Base-by-base conservation (phyloP, 2,888 invertebrate species). In the Megaustenia siamemsis region DNA sequence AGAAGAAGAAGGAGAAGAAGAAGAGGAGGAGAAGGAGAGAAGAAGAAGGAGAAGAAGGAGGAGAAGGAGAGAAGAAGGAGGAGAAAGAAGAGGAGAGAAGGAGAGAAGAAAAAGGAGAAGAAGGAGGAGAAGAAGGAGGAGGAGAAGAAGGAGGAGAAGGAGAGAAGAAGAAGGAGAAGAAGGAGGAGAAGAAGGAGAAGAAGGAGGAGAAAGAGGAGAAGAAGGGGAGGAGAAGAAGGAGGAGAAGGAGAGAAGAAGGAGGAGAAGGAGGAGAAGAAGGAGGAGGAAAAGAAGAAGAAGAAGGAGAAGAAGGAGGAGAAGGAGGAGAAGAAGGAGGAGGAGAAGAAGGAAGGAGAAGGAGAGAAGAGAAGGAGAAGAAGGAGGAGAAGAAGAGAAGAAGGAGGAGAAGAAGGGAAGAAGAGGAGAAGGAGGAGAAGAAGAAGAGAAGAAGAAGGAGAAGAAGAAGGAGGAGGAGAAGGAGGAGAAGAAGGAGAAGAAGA, bases 201-300 rank as follows among this genome's bases (percentile, higher is more conserved):
- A 15, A 56, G 18, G 56, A 56, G 18, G 56, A 56, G 18, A n/a
- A 56, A 21, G 56, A 56, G 18, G 56, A 56, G 18, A n/a, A 56
- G 18, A n/a, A 56, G 18, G 56, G n/a, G 18, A 15, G n/a, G 18
- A n/a, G n/a, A 21, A n/a, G 4, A 21, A n/a, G 1, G 18, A 15
- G 1, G 18, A n/a, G 1, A 21, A n/a, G 0, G 18, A n/a, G n/a
- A 56, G 56, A 56, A 56, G 56, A 56, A 56, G 15, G n/a, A 56
- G 56, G n/a, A 56, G 56, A 56, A 56, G 56, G n/a, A 56, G 56
- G n/a, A 56, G 56, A 56, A 56, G 56, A 56, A 56, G 56, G n/a
- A 56, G 56, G n/a, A 56, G 56, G n/a, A 56, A n/a, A 56, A 56
- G 56, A 56, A 56, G 56, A 56, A 56, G 56, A 56, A 56, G 56